Conservation (phyloP, 1,140 invertebrate genomes). For the Euura lappo region DNA sequence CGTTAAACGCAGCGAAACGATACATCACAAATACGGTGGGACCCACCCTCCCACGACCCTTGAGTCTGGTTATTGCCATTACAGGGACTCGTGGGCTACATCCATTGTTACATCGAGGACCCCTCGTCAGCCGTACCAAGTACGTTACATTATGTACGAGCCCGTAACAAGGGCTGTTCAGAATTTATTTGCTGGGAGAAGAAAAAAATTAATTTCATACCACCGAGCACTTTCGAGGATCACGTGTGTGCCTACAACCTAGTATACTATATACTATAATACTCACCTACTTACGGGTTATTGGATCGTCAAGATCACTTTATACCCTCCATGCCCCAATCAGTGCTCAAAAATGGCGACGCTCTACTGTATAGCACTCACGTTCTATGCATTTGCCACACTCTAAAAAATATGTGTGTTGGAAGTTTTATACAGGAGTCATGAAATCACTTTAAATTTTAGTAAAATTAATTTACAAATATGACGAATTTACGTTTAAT, state of each 20-base stretch:
- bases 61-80: constrained; percentile 39
- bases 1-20: constrained; percentile 4
- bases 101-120: constrained; percentile 48
- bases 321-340: background rate
- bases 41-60: background rate
- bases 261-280: no score
- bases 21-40: background rate
- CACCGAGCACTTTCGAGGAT: background rate
- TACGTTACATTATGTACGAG: constrained; percentile 46
- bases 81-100: constrained; percentile 25
- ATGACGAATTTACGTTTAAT: no score
- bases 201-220: constrained; percentile 53
- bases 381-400: no score
- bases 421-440: no score
- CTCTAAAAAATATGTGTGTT: no score
- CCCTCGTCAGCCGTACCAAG: constrained; percentile 37
- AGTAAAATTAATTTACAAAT: no score
- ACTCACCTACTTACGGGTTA: background rate
- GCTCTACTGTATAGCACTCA: no score
- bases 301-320: background rate
- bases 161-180: constrained; percentile 42
- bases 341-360: no score
- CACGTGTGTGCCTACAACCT: background rate
- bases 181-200: constrained; percentile 46
- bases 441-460: no score